phyloP scores from a whole-genome alignment of 2,888 invertebrate genomes.

The Lampropteryx suffumata region DNA sequence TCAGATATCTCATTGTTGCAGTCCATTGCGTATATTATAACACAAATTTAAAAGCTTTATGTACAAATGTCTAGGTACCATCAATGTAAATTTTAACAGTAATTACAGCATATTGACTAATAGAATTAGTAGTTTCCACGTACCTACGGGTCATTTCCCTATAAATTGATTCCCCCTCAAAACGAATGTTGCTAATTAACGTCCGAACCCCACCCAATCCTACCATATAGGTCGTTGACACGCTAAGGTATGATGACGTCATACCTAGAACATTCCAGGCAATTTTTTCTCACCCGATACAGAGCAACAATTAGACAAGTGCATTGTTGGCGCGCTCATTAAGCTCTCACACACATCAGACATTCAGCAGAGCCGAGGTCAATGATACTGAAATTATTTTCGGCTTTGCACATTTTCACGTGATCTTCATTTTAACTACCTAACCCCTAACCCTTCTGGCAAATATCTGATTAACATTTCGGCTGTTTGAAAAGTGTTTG shows the following conservation, averaged over 20 bases:
- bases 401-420: conserved; percentile 40
- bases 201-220: conserved; percentile 33
- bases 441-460: conserved; percentile 10
- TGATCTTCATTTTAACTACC: conserved; percentile 30
- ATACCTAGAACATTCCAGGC: conserved; percentile 49
- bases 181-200: conserved; percentile 38
- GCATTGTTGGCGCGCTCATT: conserved; percentile 53
- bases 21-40: conserved; percentile 1
- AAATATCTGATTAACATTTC: conserved; percentile 18
- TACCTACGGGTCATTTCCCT: conserved; percentile 37
- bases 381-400: conserved; percentile 54
- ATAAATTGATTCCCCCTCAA: conserved; percentile 37
- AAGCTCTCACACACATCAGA: conserved; percentile 43
- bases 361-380: conserved; percentile 50
- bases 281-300: conserved; percentile 63
- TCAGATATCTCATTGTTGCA: not conserved
- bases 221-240: conserved; percentile 46
- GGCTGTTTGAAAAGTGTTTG: conserved; percentile 13
- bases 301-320: conserved; percentile 61
- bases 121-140: conserved; percentile 24
- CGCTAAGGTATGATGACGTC: conserved; percentile 51
- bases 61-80: conserved; percentile 1
- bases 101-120: conserved; percentile 33
- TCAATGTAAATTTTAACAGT: conserved; percentile 20
- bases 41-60: conserved; percentile 10